These are phyloP conservation scores for Brachionus plicatilis DNA, from an alignment of 1,140 invertebrate genomes.

Conservation along the genomic window DNA sequence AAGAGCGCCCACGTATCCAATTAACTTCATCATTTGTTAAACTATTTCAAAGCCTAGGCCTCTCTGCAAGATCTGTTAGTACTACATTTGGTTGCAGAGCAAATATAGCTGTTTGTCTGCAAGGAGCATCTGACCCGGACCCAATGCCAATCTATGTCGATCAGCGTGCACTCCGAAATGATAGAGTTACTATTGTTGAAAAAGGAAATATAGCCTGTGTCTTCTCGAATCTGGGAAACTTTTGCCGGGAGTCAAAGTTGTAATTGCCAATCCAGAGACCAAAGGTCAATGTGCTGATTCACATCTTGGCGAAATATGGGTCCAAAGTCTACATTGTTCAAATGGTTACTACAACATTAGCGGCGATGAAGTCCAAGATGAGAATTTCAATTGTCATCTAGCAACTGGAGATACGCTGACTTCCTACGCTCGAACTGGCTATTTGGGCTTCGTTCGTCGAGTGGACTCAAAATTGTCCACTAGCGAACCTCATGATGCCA, in stretches of 20 bases:
- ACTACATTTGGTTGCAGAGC: slow-evolving; percentile 98
- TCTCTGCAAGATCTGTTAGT: slow-evolving; percentile 88
- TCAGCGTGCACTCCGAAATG: slow-evolving; percentile 81
- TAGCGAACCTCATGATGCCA: slow-evolving; percentile 91
- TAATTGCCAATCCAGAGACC: slow-evolving; percentile 98
- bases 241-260: slow-evolving; percentile 89
- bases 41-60: slow-evolving; percentile 85
- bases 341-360: slow-evolving; percentile 96
- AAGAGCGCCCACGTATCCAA: slow-evolving; percentile 90
- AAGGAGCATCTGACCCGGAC: slow-evolving; percentile 95
- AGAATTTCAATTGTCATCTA: slow-evolving; percentile 90
- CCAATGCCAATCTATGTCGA: slow-evolving; percentile 96
- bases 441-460: slow-evolving; percentile 88
- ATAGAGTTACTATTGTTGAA: slow-evolving; percentile 55
- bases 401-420: slow-evolving; percentile 92
- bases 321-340: slow-evolving; percentile 87
- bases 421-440: slow-evolving; percentile 91
- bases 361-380: slow-evolving; percentile 82
- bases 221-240: slow-evolving; percentile 94
- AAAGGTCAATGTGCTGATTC: slow-evolving; percentile 98
- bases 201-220: slow-evolving; percentile 88
- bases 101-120: slow-evolving; percentile 95
- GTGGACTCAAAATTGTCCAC: slow-evolving; percentile 79
- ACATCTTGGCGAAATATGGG: slow-evolving; percentile 91
- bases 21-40: slow-evolving; percentile 94